Conservation (phyloP, 2,888 invertebrate genomes). For the Hemaris fuciformis region DNA sequence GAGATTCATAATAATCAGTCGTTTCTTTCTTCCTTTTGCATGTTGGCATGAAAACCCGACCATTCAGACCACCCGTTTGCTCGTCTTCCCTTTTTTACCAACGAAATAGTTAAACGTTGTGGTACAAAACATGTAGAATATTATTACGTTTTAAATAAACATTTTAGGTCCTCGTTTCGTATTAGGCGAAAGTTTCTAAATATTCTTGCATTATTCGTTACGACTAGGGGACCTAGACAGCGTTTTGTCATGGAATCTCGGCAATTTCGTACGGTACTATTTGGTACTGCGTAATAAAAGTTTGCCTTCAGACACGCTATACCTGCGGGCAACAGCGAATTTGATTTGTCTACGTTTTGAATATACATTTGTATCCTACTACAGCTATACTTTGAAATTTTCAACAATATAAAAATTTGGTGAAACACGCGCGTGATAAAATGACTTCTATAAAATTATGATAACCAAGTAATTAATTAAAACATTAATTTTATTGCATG, state of each 20-base stretch:
- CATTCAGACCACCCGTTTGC: conserved; percentile 6
- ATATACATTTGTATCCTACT: too few species aligned
- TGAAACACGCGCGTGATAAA: too few species aligned
- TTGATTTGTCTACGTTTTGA: too few species aligned
- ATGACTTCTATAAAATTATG: too few species aligned
- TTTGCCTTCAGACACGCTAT: neutral
- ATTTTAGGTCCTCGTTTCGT: neutral
- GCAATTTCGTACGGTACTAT: neutral
- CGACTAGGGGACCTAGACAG: neutral
- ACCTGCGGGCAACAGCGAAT: too few species aligned
- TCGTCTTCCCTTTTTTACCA: neutral
- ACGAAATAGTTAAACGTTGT: neutral
- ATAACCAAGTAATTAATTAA: too few species aligned
- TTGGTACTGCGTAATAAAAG: neutral
- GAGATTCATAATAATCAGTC: conserved; percentile 41
- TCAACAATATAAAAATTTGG: too few species aligned
- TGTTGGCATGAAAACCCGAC: conserved; percentile 16
- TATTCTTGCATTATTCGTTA: neutral
- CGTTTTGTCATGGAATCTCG: neutral
- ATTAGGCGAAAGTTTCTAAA: neutral
- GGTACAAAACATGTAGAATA: conserved; percentile 2
- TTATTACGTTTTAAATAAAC: conserved; percentile 7
- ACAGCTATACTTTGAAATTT: too few species aligned
- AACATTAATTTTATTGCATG: too few species aligned
- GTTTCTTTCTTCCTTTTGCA: conserved; percentile 35